Evolutionary conservation across 1,140 invertebrate species (phyloP).

Genomic region (Carcinoscorpius rotundicauda): DNA sequence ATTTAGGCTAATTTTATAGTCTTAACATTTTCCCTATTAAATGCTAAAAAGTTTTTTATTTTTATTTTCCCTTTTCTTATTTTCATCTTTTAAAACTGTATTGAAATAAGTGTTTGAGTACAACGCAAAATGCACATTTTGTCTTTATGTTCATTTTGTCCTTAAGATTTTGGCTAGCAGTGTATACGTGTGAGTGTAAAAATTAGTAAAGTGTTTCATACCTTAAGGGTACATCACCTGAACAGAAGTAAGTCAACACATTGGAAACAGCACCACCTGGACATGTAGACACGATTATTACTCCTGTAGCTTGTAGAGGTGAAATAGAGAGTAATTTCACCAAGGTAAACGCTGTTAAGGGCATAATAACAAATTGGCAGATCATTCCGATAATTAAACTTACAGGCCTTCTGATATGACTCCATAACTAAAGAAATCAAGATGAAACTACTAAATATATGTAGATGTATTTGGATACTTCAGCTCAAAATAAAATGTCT

Average conservation of each 20-base stretch:
- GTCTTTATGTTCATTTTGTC: no score
- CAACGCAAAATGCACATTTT: no score
- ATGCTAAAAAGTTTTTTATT: no score
- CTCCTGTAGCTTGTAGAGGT: conserved; percentile 23
- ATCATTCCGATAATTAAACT: conserved; percentile 34
- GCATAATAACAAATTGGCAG: conserved; percentile 36
- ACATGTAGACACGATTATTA: conserved; percentile 32
- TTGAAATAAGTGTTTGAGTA: no score
- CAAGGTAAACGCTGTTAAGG: conserved; percentile 30
- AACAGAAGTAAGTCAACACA: conserved; percentile 34
- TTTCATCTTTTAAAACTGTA: no score
- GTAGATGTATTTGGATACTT: no score
- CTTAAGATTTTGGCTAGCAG: no score
- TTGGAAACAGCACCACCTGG: conserved; percentile 36
- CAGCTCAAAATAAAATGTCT: no score
- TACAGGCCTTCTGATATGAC: conserved; percentile 30
- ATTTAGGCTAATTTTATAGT: no score
- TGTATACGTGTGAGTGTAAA: no score
- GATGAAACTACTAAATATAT: not conserved
- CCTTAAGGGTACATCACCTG: conserved; percentile 35
- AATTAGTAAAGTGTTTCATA: conserved; percentile 12
- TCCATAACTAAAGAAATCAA: conserved; percentile 22
- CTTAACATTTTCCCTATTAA: no score
- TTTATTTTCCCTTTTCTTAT: no score
- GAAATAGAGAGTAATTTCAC: conserved; percentile 20